Conservation (phyloP, 1,140 invertebrate genomes). For the Augochlora pura region DNA sequence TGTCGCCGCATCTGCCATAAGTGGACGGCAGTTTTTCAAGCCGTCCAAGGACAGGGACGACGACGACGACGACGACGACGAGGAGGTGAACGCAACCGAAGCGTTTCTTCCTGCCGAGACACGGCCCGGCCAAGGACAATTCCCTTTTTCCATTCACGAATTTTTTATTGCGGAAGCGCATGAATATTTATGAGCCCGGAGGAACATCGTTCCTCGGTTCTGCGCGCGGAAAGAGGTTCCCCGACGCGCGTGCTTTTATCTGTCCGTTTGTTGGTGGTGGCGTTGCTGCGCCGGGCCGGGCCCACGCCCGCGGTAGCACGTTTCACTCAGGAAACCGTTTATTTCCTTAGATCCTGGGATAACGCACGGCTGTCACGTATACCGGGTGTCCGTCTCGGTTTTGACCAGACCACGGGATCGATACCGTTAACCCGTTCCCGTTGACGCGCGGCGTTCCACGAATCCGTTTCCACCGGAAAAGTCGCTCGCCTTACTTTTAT, state of each 20-base stretch:
- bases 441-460: neutral
- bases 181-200: slow-evolving; percentile 48
- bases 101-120: neutral
- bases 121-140: neutral
- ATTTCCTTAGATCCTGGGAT: slow-evolving; percentile 58
- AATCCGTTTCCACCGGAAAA: neutral
- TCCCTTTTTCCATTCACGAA: slow-evolving; percentile 40
- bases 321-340: slow-evolving; percentile 67
- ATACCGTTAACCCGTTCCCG: slow-evolving; percentile 17
- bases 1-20: neutral
- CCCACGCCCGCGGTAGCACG: slow-evolving; percentile 45
- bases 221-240: slow-evolving; percentile 32
- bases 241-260: slow-evolving; percentile 34
- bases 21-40: neutral
- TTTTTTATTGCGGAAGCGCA: slow-evolving; percentile 22
- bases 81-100: neutral
- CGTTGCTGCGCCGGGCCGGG: slow-evolving; percentile 15
- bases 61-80: too few species aligned
- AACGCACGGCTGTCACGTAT: slow-evolving; percentile 34
- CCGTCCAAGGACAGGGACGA: neutral
- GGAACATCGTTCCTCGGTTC: neutral
- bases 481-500: too few species aligned
- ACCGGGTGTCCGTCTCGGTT: slow-evolving; percentile 45
- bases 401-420: neutral
- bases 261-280: slow-evolving; percentile 8